Base-by-base conservation (phyloP, 2,888 invertebrate genomes). In the Micropterix aruncella region DNA sequence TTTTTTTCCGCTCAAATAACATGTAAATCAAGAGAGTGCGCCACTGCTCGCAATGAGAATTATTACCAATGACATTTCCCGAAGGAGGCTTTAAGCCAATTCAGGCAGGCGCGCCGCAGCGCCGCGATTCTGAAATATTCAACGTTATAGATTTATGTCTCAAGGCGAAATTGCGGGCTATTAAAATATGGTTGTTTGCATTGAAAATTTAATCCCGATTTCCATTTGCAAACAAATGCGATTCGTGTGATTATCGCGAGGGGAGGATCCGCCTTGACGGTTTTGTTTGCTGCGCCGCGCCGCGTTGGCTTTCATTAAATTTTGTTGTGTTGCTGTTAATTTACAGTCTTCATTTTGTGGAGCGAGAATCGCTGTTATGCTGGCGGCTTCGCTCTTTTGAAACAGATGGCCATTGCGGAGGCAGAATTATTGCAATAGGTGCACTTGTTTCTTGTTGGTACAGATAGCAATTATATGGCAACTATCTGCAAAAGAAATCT, bases 1-100 rank as follows among this genome's bases (percentile, higher is more conserved):
- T n/a, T n/a, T n/a, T n/a, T n/a, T n/a, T n/a, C n/a, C n/a, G n/a
- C n/a, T n/a, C n/a, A n/a, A n/a, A n/a, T n/a, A n/a, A n/a, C n/a
- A n/a, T n/a, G n/a, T n/a, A n/a, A n/a, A n/a, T n/a, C n/a, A n/a
- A n/a, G n/a, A n/a, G n/a, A n/a, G 27, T 5, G 12, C 27, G 27
- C 27, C 27, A 27, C 27, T 27, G 27, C 7, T 5, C 27, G 27
- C 27, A 27, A 27, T 12, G 12, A 12, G 27, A 27, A 27, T 27
- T 27, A 27, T 27, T 7, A 27, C 27, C 27, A 67, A 66, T 67
- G 70, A 68, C 67, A 69, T 62, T 66, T 68, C 65, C 63, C 60
- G 58, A 56, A 63, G 66, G 66, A 64, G 66, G 63, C 63, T 65
- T 65, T 62, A 64, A 67, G 62, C 64, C 65, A 67, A 68, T 66